A percentile compares a stretch with the other conserved stretches of the same genome.
Conservation (phyloP, 2,797 vertebrate genomes). For the Phrynocephalus forsythii region DNA sequence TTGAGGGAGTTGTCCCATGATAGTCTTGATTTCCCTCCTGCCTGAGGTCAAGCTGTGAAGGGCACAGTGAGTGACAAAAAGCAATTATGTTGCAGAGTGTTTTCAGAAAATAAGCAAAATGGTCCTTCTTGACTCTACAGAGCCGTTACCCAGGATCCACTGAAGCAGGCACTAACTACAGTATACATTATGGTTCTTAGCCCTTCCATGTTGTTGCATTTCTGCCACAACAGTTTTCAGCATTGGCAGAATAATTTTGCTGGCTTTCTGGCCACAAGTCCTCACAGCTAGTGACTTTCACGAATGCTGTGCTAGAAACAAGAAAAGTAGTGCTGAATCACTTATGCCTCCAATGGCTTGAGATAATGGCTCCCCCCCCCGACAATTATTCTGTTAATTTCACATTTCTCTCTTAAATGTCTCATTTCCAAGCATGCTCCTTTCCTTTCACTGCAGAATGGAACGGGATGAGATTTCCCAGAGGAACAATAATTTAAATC, state of each 20-base stretch:
- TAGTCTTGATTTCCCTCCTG: slow-evolving; percentile 17
- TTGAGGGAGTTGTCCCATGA: slow-evolving; percentile 3
- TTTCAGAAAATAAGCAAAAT: slow-evolving; percentile 7
- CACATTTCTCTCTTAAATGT: background rate
- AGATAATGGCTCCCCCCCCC: background rate
- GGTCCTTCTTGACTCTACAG: slow-evolving; percentile 2
- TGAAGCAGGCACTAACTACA: background rate
- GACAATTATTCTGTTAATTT: background rate
- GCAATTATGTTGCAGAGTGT: slow-evolving; percentile 17
- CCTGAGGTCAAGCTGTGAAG: slow-evolving; percentile 16
- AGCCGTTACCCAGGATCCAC: background rate
- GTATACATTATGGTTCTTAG: background rate
- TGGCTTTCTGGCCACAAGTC: background rate
- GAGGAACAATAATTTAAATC: background rate
- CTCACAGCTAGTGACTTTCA: background rate
- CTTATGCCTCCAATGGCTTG: background rate
- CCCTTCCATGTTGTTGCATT: background rate
- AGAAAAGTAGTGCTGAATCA: background rate
- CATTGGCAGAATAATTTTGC: background rate
- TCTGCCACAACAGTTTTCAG: background rate
- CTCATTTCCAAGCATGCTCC: background rate
- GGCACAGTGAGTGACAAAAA: slow-evolving; percentile 8
- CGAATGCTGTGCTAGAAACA: background rate
- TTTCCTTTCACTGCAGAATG: background rate
- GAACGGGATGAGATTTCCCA: background rate